phyloP scores from a whole-genome alignment of 2,113 vertebrate species.

The Cisticola juncidis region DNA sequence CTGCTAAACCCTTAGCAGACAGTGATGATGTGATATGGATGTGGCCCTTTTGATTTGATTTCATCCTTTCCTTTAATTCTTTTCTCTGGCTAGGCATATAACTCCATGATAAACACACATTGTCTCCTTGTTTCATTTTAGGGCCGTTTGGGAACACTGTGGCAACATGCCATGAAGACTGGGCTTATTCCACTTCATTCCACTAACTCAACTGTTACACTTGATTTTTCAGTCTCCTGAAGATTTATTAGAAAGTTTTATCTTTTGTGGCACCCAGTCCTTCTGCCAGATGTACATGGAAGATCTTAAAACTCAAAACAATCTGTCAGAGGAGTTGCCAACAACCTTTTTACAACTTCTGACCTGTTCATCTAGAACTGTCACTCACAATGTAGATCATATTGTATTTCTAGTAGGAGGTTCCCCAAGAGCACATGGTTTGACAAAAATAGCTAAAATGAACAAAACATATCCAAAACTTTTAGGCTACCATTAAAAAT shows the following conservation, averaged over 20 bases:
- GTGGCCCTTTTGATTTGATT: slow-evolving; percentile 11
- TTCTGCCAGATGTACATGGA: not conserved
- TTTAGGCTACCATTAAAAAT: not conserved
- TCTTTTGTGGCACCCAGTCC: not conserved
- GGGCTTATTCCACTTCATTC: not conserved
- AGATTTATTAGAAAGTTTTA: slow-evolving; percentile 37
- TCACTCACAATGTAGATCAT: not conserved
- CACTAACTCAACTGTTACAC: not conserved
- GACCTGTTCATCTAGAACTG: slow-evolving; percentile 19
- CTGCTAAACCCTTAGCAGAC: not conserved
- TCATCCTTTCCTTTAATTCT: not conserved
- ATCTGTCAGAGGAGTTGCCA: not conserved
- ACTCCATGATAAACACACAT: not conserved
- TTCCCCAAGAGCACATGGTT: not conserved
- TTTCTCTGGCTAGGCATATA: not conserved
- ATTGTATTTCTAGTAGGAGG: not conserved
- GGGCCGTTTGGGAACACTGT: not conserved
- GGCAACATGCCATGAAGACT: not conserved
- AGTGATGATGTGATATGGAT: not conserved
- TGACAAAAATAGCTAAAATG: not conserved
- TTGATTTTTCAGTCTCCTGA: slow-evolving; percentile 13
- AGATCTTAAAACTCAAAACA: slow-evolving; percentile 7
- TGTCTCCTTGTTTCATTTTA: not conserved
- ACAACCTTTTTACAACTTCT: not conserved
- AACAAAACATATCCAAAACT: not conserved